These are phyloP conservation scores for Stegana nigrithorax DNA, from an alignment of 2,888 invertebrate species.

Conservation along the genomic window DNA sequence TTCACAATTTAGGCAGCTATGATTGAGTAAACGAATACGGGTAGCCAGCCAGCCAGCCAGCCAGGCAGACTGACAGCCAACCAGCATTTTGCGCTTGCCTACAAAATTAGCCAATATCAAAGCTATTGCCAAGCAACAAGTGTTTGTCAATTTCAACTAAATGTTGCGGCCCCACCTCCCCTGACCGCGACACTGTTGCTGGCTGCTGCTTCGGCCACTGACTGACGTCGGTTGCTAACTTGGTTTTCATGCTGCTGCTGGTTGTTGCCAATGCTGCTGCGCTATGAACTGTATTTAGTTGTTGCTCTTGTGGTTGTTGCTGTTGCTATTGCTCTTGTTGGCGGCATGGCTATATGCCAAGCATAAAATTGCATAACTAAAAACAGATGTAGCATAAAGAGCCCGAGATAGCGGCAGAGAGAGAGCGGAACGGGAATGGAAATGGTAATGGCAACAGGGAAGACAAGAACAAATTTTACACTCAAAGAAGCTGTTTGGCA, in stretches of 20 bases:
- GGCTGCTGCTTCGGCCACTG: too few relatives aligned
- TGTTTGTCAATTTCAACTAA: neutral
- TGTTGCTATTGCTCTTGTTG: too few relatives aligned
- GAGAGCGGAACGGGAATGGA: too few relatives aligned
- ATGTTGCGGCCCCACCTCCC: too few relatives aligned
- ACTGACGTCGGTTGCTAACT: neutral
- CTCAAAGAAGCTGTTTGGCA: neutral
- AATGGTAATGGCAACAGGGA: too few relatives aligned
- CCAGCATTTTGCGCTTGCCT: neutral
- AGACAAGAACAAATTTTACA: too few relatives aligned
- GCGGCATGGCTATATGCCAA: too few relatives aligned
- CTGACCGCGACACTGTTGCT: too few relatives aligned
- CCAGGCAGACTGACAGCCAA: too few relatives aligned
- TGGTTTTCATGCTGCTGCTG: neutral
- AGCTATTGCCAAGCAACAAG: neutral
- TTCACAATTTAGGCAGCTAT: neutral
- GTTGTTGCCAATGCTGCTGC: constrained; percentile 3
- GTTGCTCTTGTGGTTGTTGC: constrained; percentile 16
- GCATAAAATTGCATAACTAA: constrained; percentile 46
- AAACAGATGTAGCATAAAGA: constrained; percentile 17
- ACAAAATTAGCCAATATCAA: neutral
- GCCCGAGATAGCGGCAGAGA: too few relatives aligned
- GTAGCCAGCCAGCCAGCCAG: too few relatives aligned
- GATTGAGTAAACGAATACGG: neutral
- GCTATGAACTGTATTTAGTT: too few relatives aligned